Conservation (phyloP, 2,888 invertebrate species). For the Scaptomyza reducta region DNA sequence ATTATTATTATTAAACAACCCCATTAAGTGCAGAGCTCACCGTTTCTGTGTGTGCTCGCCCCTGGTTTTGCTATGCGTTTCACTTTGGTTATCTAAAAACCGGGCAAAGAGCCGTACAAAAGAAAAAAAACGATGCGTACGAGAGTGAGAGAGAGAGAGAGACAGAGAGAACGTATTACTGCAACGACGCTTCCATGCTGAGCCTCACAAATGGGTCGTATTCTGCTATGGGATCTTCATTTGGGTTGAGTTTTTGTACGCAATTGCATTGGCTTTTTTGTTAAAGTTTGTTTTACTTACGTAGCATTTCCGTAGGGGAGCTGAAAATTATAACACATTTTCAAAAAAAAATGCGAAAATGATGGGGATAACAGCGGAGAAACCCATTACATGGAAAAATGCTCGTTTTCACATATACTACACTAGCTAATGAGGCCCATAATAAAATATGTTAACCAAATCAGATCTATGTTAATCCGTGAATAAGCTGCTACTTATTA, state of each 20-base stretch:
- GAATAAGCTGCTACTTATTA: conserved; percentile 22
- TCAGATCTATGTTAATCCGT: conserved; percentile 25
- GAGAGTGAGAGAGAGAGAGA: neutral
- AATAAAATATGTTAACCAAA: conserved; percentile 23
- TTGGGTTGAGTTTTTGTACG: conserved; percentile 33
- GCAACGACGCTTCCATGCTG: conserved; percentile 58
- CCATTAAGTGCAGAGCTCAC: conserved; percentile 58
- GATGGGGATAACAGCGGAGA: conserved; percentile 9
- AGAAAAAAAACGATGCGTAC: too few relatives aligned
- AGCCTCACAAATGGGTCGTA: conserved; percentile 38
- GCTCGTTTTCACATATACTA: neutral
- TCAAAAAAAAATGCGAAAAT: neutral
- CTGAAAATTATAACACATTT: conserved; percentile 39
- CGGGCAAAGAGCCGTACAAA: conserved; percentile 8
- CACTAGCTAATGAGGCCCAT: conserved; percentile 39
- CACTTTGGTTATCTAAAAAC: conserved; percentile 58
- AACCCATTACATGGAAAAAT: conserved; percentile 5
- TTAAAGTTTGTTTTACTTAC: conserved; percentile 37
- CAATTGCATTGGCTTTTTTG: conserved; percentile 34
- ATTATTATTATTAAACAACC: conserved; percentile 78
- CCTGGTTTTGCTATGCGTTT: conserved; percentile 10
- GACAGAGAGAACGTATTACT: neutral
- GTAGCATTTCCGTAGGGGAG: conserved; percentile 45
- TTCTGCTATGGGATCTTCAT: conserved; percentile 23
- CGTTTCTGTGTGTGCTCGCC: conserved; percentile 11